These are phyloP conservation scores for Entosphenus tridentatus DNA, from an alignment of 2,113 vertebrate species.

Conservation along the genomic window DNA sequence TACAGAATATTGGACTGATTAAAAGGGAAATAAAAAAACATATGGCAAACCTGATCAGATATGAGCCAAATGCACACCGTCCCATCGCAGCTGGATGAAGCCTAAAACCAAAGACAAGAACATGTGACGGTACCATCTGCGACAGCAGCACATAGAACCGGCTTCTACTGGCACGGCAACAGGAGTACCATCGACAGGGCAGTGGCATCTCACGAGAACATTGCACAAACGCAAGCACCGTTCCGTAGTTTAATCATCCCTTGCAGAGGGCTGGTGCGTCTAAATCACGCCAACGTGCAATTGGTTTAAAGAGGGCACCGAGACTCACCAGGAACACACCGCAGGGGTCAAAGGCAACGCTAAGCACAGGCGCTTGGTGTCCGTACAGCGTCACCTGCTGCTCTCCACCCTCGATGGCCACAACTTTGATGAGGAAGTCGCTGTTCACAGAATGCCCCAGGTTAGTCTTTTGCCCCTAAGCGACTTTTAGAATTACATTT, in stretches of 20 bases:
- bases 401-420: slow-evolving; percentile 66
- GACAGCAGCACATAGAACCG: too few species aligned
- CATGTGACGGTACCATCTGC: not conserved
- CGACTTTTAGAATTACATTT: not conserved
- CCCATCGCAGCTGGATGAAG: slow-evolving; percentile 75
- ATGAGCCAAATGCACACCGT: slow-evolving; percentile 64
- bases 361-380: slow-evolving; percentile 65
- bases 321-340: slow-evolving; percentile 53
- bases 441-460: slow-evolving; percentile 20
- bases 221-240: too few species aligned
- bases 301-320: too few species aligned
- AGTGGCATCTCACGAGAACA: too few species aligned
- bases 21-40: too few species aligned
- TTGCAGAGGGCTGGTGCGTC: too few species aligned
- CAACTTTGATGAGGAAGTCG: slow-evolving; percentile 78
- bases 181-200: too few species aligned
- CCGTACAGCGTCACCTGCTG: slow-evolving; percentile 74
- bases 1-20: too few species aligned
- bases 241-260: too few species aligned
- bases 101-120: slow-evolving; percentile 23
- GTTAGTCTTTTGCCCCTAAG: too few species aligned
- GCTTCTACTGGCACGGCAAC: too few species aligned
- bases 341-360: slow-evolving; percentile 64
- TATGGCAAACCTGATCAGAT: slow-evolving; percentile 44
- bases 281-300: too few species aligned